phyloP scores from a whole-genome alignment of 2,888 invertebrate genomes.

The Hypercompe scribonia region DNA sequence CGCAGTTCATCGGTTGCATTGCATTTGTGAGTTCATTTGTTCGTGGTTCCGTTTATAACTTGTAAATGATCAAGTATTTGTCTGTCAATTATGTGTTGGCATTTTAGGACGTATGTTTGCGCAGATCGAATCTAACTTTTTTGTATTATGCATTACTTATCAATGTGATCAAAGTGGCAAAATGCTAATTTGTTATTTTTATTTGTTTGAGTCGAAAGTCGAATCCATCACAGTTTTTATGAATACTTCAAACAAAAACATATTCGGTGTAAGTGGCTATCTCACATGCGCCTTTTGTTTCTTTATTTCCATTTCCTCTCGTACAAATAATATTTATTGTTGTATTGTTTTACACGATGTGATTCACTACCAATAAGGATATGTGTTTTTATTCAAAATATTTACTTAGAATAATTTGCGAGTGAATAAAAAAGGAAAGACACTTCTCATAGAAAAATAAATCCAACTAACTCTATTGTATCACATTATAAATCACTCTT shows the following conservation, averaged over 20 bases:
- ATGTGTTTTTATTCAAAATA: background rate
- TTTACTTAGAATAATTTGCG: background rate
- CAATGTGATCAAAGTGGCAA: background rate
- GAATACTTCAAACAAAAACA: background rate
- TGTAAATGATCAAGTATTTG: conserved; percentile 6
- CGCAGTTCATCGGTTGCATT: conserved; percentile 11
- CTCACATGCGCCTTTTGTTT: background rate
- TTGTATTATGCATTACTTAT: background rate
- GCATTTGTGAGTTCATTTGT: conserved; percentile 40
- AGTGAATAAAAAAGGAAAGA: background rate
- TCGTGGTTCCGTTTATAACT: conserved; percentile 13
- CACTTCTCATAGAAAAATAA: background rate
- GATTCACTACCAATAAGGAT: background rate
- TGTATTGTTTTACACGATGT: background rate
- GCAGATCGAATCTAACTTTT: background rate
- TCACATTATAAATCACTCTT: background rate
- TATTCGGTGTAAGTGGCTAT: background rate
- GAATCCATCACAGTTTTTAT: background rate
- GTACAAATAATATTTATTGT: background rate
- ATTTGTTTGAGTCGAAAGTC: background rate
- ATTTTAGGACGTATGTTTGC: background rate
- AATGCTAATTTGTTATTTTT: background rate
- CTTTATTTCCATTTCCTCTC: background rate
- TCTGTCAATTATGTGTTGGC: conserved; percentile 2
- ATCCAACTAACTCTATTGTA: background rate